Evolutionary conservation across 2,888 invertebrate species (phyloP), one percentile per base, ranked within the genome.

Genomic region (Pollenia angustigena): DNA sequence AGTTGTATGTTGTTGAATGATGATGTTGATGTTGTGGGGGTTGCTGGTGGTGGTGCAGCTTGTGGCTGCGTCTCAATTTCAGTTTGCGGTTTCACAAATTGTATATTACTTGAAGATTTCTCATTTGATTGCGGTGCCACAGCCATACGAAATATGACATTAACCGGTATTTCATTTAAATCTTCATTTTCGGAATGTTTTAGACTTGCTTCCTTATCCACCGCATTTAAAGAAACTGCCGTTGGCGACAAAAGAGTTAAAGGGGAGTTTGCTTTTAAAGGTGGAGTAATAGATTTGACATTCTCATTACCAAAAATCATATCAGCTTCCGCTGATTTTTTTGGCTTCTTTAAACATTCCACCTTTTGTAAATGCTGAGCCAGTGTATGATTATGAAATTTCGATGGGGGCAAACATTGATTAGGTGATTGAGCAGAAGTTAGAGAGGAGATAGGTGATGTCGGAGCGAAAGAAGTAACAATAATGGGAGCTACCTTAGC

Each of bases 291-390:
- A 60, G 56, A 44, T n/a, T 60, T 62, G 54, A 23, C 42, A 23
- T 44, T 64, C 40, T 79, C 74, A 72, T 58, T 66, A 40, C 64
- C 80, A 44, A 16, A 14, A 48, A 52, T 64, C 3, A 11, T 23
- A 23, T 48, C 79, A 18, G 42, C n/a, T 64, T 78, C 72, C 11
- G 58, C 56, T 14, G 80, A 56, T 80, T 89, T 89, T 74, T 91
- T 92, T 58, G 91, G 89, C 71, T 92, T 91, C 64, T 91, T 91
- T 10, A 92, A 87, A 84, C 92, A 92, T 86, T 92, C 91, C 9
- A 92, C 92, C 87, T 92, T 92, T 81, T 93, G 92, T 85, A 92
- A 85, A 86, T 92, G 93, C 76, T 92, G 92, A 44, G 93, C 93
- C 88, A 92, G 85, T 18, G 92, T 92, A 54, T 91, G 93, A 86